Percentiles rank a stretch among this genome's conserved stretches.
These are phyloP conservation scores for Dyspetes luteomarginatus DNA, from an alignment of 2,888 invertebrate species.

Conservation along the genomic window DNA sequence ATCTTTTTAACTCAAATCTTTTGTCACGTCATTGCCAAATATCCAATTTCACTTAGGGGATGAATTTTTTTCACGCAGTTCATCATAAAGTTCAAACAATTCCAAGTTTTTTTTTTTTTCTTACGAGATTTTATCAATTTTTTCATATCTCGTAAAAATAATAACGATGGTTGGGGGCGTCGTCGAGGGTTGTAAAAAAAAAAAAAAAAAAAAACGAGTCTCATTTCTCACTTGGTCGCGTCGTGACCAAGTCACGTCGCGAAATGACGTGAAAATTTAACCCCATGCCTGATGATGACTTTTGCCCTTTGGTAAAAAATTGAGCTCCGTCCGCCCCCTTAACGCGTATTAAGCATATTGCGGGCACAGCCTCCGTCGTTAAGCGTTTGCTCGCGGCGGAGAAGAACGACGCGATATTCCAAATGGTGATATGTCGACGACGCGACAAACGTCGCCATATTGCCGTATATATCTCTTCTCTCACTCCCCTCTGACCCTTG, in stretches of 20 bases:
- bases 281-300: constrained; percentile 65
- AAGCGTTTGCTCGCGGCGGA: background rate
- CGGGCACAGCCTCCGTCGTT: background rate
- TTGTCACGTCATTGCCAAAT: no score
- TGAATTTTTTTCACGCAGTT: no score
- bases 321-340: background rate
- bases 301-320: constrained; percentile 39
- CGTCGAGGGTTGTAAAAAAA: background rate
- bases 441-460: constrained; percentile 15
- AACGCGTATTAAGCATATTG: constrained; percentile 5
- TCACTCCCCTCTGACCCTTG: no score
- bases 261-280: constrained; percentile 72
- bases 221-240: constrained; percentile 71
- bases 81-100: no score
- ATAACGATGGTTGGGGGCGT: no score
- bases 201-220: constrained; percentile 26
- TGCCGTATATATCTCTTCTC: background rate
- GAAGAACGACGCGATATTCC: constrained; percentile 22
- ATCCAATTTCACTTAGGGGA: no score
- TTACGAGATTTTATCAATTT: no score
- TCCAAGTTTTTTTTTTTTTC: no score
- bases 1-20: background rate
- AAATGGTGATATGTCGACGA: constrained; percentile 29
- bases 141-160: no score
- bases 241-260: constrained; percentile 63